Base-by-base conservation (phyloP, 2,888 invertebrate genomes). In the Drosophila infuscata region DNA sequence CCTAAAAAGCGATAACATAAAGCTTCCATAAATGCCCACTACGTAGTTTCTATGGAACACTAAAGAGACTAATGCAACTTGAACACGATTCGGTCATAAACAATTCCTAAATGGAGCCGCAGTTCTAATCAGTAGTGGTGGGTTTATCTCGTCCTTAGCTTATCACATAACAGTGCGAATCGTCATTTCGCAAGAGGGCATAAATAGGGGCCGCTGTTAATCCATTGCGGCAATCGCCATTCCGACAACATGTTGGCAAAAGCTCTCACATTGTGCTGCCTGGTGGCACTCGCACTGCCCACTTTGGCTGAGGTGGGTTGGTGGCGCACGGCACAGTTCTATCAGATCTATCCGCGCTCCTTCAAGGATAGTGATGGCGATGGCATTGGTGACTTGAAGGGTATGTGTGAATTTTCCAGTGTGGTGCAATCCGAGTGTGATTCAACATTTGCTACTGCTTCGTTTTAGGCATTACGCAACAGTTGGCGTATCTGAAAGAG, bases 261-360 rank as follows among this genome's bases (percentile, higher is more conserved):
- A 70, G 46, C 69, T 20, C 48, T 81, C 32, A 57, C 54, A 56
- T 49, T 78, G 29, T 76, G 77, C 56, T 78, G 76, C 63, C 63
- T 89, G 25, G 12, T 86, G 35, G 83, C 82, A 5, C 48, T 89
- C 12, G 68, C 53, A 5, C 61, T 80, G 64, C 81, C 83, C 52
- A 54, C 76, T 0, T 25, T 79, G 43, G 81, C 81, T 33, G 79
- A 74, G 49, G 60, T 53, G 49, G 84, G 84, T 57, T 98, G 98
- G 98, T 98, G 97, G 96, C 94, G 97, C 89, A 95, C 95, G 57
- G 95, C 96, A 35, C 94, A 96, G 2, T 94, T 97, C 70, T 98
- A 99, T 93, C 97, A 98, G 94, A 96, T 98, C 74, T 97, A 97
- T 92, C 96, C 97, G 0, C 94, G 97, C 75, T 97, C 98, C 0